Conservation (phyloP, 1,140 invertebrate genomes). For the Philopotamus ludificatus region DNA sequence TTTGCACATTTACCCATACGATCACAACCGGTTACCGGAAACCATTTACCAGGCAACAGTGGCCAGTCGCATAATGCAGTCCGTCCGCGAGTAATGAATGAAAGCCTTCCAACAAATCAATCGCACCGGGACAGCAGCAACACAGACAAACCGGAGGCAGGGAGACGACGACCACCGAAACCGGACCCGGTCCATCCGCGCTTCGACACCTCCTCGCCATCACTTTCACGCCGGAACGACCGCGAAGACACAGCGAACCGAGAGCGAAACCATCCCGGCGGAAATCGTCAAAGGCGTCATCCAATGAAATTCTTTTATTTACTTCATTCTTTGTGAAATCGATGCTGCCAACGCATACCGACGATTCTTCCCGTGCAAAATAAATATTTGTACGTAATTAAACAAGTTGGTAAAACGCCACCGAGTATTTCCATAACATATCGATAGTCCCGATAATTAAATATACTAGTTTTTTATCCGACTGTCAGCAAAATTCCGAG, state of each 20-base stretch:
- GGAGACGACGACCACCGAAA: constrained; percentile 7
- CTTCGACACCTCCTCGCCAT: not conserved
- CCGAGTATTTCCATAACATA: not conserved
- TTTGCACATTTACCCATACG: not conserved
- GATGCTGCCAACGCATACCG: no score
- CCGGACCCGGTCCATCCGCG: not conserved
- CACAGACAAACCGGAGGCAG: constrained; percentile 10
- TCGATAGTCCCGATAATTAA: constrained; percentile 6
- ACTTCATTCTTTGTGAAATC: no score
- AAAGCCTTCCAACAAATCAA: constrained; percentile 33
- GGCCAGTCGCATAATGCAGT: constrained; percentile 25
- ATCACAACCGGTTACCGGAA: no score
- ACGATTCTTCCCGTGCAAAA: no score
- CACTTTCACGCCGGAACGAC: not conserved
- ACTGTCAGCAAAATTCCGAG: constrained; percentile 25
- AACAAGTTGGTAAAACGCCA: not conserved
- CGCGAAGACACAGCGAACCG: no score
- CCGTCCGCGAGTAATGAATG: constrained; percentile 32
- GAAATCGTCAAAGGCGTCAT: not conserved
- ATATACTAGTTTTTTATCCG: constrained; percentile 22
- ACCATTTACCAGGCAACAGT: not conserved
- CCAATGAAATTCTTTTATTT: no score
- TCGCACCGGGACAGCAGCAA: not conserved
- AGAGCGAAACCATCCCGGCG: not conserved
- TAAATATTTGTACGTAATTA: constrained; percentile 1